A percentile compares a stretch with the other conserved stretches of the same genome.
Conservation (phyloP, 2,888 invertebrate species). For the Scrobipalpa atriplicella region DNA sequence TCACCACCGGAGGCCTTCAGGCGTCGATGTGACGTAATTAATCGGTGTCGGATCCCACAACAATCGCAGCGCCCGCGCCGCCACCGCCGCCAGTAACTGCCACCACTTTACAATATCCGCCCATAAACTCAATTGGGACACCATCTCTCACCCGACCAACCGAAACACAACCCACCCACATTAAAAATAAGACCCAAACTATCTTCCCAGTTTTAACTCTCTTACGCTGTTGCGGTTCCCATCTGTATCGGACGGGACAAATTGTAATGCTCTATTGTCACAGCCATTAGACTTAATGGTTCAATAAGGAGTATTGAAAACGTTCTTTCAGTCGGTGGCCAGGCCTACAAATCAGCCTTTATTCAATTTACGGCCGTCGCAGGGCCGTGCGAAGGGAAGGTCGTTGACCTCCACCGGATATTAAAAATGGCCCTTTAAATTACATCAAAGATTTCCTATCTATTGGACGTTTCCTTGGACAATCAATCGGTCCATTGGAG, state of each 20-base stretch:
- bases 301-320: slow-evolving; percentile 78
- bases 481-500: slow-evolving; percentile 44
- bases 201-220: slow-evolving; percentile 41
- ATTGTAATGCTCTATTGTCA: slow-evolving; percentile 79
- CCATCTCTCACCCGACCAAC: slow-evolving; percentile 36
- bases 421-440: slow-evolving; percentile 74
- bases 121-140: slow-evolving; percentile 75
- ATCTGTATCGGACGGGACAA: slow-evolving; percentile 60
- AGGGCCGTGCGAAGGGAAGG: slow-evolving; percentile 66
- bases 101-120: slow-evolving; percentile 80
- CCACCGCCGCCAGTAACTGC: slow-evolving; percentile 62
- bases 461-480: slow-evolving; percentile 57
- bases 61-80: slow-evolving; percentile 27
- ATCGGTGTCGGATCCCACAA: slow-evolving; percentile 26
- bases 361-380: slow-evolving; percentile 64
- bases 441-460: slow-evolving; percentile 68
- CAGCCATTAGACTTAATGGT: slow-evolving; percentile 75
- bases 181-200: slow-evolving; percentile 57
- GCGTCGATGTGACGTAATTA: slow-evolving; percentile 29
- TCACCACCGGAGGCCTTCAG: slow-evolving; percentile 20
- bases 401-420: slow-evolving; percentile 74
- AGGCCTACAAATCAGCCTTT: slow-evolving; percentile 70
- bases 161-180: slow-evolving; percentile 43
- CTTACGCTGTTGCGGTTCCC: slow-evolving; percentile 44
- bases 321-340: slow-evolving; percentile 60